Percentiles rank a stretch among this genome's conserved stretches.
These are phyloP conservation scores for Myodes glareolus DNA, from an alignment of 2,113 vertebrate species.

Conservation along the genomic window DNA sequence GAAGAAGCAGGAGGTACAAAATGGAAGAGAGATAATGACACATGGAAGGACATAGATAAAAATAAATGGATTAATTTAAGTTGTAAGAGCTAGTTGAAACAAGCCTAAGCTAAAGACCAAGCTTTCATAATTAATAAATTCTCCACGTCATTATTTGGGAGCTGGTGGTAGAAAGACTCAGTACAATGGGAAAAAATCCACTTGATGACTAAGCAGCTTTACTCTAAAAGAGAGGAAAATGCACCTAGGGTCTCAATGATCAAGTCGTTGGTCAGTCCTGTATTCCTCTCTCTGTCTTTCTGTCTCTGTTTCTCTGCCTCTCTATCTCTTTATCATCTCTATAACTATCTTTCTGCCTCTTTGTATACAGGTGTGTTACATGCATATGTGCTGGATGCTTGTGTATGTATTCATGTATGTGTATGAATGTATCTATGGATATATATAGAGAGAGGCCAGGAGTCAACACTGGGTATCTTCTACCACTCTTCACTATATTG, in stretches of 20 bases:
- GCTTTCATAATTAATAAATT: background rate
- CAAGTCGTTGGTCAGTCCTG: background rate
- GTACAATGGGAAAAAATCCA: background rate
- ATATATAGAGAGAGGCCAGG: background rate
- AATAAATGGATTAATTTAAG: background rate
- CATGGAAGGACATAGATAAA: background rate
- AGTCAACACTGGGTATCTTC: background rate
- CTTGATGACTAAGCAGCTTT: background rate
- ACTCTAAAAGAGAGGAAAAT: constrained; percentile 21
- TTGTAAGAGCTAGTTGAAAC: background rate
- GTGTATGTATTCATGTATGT: background rate
- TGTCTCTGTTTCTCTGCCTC: background rate
- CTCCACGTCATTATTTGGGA: background rate
- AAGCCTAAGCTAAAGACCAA: background rate
- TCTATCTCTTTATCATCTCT: background rate
- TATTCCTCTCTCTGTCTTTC: background rate
- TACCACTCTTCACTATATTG: background rate
- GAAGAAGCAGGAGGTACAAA: background rate
- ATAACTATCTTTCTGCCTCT: background rate
- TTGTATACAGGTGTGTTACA: background rate
- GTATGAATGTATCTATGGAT: background rate
- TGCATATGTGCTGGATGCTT: background rate
- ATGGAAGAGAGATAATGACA: background rate
- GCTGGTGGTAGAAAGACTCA: background rate
- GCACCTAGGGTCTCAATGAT: background rate